Evolutionary conservation across 2,888 invertebrate species (phyloP).

Genomic region (Cheilosia vulpina): DNA sequence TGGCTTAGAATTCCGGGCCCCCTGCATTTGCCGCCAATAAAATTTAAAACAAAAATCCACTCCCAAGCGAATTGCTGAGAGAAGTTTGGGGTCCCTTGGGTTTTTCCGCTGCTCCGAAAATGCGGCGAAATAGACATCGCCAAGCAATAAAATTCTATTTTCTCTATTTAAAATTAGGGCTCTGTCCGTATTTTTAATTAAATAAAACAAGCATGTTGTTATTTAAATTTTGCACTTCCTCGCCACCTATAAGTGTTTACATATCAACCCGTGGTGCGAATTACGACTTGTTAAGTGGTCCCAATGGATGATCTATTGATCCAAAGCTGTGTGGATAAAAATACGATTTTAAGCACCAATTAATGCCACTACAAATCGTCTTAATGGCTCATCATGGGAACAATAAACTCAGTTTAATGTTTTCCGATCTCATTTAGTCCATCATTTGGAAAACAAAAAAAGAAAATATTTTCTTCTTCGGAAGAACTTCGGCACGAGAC

Average conservation of each 20-base stretch:
- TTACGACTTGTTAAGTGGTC: constrained; percentile 68
- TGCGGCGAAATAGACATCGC: no score
- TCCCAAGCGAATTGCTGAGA: no score
- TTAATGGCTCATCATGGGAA: constrained; percentile 66
- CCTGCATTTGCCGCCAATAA: no score
- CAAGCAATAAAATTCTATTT: no score
- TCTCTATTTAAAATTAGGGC: no score
- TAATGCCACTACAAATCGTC: constrained; percentile 68
- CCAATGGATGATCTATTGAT: constrained; percentile 66
- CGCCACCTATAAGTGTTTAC: constrained; percentile 31
- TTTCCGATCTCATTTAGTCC: constrained; percentile 55
- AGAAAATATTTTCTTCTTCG: constrained; percentile 3
- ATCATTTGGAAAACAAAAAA: constrained; percentile 18
- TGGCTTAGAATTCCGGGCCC: no score
- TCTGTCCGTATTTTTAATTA: not conserved
- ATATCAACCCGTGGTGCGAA: constrained; percentile 38
- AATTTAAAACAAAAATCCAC: no score
- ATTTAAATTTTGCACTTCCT: constrained; percentile 14
- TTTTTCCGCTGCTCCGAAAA: no score
- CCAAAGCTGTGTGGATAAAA: constrained; percentile 48
- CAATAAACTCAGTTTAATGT: constrained; percentile 52
- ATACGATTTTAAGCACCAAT: constrained; percentile 68
- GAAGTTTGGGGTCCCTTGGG: no score
- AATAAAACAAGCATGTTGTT: not conserved
- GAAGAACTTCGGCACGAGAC: constrained; percentile 46